phyloP scores from a whole-genome alignment of 2,113 vertebrate genomes.

The Podarcis muralis region DNA sequence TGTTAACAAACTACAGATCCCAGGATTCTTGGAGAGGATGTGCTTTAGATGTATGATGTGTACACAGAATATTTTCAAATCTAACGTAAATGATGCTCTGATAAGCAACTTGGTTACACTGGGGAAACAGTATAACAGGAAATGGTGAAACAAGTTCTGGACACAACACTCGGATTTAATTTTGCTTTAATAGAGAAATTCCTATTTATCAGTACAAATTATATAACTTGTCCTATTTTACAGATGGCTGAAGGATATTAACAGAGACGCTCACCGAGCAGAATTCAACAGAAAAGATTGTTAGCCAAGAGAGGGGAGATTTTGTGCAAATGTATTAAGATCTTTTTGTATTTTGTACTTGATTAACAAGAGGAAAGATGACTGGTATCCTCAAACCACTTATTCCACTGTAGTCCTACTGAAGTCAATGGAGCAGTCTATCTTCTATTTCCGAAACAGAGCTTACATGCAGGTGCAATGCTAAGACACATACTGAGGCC shows the following conservation, averaged over 20 bases:
- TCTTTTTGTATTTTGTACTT: constrained; percentile 35
- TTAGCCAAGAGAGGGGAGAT: background rate
- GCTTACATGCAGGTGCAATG: background rate
- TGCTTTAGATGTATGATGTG: too few relatives aligned
- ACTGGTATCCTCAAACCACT: background rate
- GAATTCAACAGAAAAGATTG: constrained; percentile 31
- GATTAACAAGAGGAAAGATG: background rate
- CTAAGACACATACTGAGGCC: background rate
- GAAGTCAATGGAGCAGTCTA: background rate
- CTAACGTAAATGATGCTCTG: background rate
- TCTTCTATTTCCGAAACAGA: background rate
- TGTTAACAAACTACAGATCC: too few relatives aligned
- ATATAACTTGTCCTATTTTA: constrained; percentile 39
- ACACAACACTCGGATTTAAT: background rate
- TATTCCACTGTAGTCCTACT: background rate
- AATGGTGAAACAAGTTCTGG: background rate
- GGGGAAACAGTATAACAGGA: background rate
- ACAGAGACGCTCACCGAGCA: background rate
- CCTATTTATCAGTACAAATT: constrained; percentile 12
- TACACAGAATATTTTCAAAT: background rate
- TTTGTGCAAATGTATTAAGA: constrained; percentile 12
- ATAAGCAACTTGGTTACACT: background rate
- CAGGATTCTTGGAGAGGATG: background rate
- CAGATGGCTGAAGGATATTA: constrained; percentile 46
- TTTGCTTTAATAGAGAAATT: constrained; percentile 17